phyloP scores from a whole-genome alignment of 2,113 vertebrate species.

The Coptodon bakossiorum region DNA sequence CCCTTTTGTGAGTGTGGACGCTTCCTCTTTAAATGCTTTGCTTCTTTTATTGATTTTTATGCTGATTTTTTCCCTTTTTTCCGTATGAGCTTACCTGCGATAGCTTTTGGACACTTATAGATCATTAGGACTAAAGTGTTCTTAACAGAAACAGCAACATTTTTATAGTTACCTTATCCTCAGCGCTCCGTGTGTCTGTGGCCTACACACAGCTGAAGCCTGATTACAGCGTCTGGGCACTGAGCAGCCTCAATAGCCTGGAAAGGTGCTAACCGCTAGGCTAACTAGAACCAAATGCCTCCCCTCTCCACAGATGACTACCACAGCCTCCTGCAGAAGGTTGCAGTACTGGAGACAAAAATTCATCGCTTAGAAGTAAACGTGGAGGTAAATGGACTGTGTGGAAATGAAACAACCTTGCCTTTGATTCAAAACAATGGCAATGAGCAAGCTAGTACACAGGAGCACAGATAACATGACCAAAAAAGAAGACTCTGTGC shows the following conservation, averaged over 20 bases:
- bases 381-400: no score
- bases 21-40: neutral
- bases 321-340: neutral
- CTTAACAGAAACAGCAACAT: no score
- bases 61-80: accelerated
- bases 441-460: no score
- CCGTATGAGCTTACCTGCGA: neutral
- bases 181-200: accelerated
- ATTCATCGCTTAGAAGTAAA: no score
- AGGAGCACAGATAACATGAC: no score
- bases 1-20: neutral
- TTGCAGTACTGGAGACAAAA: no score
- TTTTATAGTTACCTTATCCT: no score
- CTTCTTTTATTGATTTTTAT: neutral
- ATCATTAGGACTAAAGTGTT: no score
- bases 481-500: no score
- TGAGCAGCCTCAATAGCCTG: neutral
- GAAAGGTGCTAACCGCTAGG: neutral
- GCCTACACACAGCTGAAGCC: neutral
- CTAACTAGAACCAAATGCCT: neutral
- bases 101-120: neutral
- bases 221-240: neutral
- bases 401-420: no score
- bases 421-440: no score
- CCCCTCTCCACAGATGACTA: neutral